Evolutionary conservation across 2,797 vertebrate species (phyloP).

Genomic region (Distichodus sexfasciatus): DNA sequence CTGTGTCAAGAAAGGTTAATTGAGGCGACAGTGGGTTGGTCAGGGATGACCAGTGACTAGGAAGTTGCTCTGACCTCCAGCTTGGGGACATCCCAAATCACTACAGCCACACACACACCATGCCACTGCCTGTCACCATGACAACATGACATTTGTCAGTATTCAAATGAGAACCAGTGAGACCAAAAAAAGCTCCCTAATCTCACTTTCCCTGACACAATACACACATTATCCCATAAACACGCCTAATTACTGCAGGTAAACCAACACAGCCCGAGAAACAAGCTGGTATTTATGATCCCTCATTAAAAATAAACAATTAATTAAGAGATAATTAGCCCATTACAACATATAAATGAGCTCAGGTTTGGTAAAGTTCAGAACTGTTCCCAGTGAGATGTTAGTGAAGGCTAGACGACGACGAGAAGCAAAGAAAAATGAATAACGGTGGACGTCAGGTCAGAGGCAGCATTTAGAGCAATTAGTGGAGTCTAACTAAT

Average conservation of each 20-base stretch:
- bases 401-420: slow-evolving; percentile 6
- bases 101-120: slow-evolving; percentile 1
- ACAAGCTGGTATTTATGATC: neutral
- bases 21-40: slow-evolving; percentile 16
- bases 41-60: slow-evolving; percentile 41
- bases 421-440: neutral
- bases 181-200: slow-evolving; percentile 13
- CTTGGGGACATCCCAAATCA: slow-evolving; percentile 30
- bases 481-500: slow-evolving; percentile 11
- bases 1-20: slow-evolving; percentile 47
- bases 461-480: slow-evolving; percentile 16
- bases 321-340: neutral
- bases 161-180: slow-evolving; percentile 45
- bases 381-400: slow-evolving; percentile 16
- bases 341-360: slow-evolving; percentile 19
- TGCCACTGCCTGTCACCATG: slow-evolving; percentile 32
- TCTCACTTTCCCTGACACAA: neutral
- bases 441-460: slow-evolving; percentile 1
- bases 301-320: no score
- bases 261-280: no score
- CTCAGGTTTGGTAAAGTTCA: slow-evolving; percentile 30
- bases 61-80: slow-evolving; percentile 41
- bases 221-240: neutral
- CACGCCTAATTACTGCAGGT: neutral
- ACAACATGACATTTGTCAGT: slow-evolving; percentile 47